These are phyloP conservation scores for Drosophila merina DNA, from an alignment of 2,888 invertebrate genomes.

Conservation along the genomic window DNA sequence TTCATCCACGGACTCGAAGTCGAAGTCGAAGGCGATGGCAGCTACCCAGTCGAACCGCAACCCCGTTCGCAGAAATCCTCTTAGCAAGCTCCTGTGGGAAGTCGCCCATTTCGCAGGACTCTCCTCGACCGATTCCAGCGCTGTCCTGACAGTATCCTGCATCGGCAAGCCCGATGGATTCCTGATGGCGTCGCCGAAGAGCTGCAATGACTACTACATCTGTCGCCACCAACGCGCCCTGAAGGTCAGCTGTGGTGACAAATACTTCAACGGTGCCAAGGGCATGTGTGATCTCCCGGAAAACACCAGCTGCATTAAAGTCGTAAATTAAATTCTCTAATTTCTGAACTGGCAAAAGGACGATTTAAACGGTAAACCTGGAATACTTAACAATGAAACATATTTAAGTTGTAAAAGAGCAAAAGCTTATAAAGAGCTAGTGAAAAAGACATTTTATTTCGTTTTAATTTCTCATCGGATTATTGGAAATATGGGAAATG, in stretches of 20 bases:
- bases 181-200: constrained; percentile 58
- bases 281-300: constrained; percentile 72
- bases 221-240: constrained; percentile 61
- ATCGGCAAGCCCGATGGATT: constrained; percentile 65
- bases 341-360: too few species aligned
- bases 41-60: constrained; percentile 8
- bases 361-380: too few species aligned
- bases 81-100: constrained; percentile 35
- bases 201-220: constrained; percentile 70
- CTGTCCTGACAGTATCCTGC: constrained; percentile 51
- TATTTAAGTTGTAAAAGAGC: too few species aligned
- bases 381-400: too few species aligned
- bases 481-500: too few species aligned
- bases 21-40: neutral
- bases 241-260: constrained; percentile 64
- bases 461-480: too few species aligned
- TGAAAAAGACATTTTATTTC: too few species aligned
- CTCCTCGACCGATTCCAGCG: too few species aligned
- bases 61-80: constrained; percentile 25
- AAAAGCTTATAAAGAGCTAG: too few species aligned
- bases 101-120: neutral
- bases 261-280: constrained; percentile 68
- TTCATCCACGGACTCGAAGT: neutral
- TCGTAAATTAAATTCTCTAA: constrained; percentile 7
- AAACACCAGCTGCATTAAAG: constrained; percentile 62